A percentile compares a stretch with the other conserved stretches of the same genome.
Evolutionary conservation across 2,888 invertebrate genomes (phyloP).

Genomic region (Idaea aversata): DNA sequence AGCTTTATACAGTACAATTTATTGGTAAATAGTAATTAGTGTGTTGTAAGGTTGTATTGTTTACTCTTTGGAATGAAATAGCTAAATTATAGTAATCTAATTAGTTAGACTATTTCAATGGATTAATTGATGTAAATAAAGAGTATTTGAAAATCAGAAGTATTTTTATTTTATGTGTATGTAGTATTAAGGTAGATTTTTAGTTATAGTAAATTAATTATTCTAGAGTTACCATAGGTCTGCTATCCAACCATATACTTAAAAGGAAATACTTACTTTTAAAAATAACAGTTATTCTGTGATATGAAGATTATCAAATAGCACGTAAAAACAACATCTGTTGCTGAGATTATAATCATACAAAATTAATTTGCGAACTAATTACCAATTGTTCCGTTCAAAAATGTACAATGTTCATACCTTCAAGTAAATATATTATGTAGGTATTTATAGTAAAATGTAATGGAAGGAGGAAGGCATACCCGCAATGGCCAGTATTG

Average conservation of each 20-base stretch:
- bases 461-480: conserved; percentile 47
- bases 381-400: not conserved
- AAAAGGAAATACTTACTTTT: too few species aligned
- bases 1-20: not conserved
- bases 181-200: too few species aligned
- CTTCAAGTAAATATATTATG: conserved; percentile 44
- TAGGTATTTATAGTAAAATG: conserved; percentile 53
- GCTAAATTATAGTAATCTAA: not conserved
- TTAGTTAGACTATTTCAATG: not conserved
- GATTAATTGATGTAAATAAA: not conserved
- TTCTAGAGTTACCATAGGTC: too few species aligned
- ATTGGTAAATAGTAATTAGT: not conserved
- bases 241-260: too few species aligned
- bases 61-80: not conserved
- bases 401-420: not conserved
- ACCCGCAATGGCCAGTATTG: conserved; percentile 54
- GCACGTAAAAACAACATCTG: not conserved
- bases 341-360: not conserved
- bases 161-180: not conserved
- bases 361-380: not conserved
- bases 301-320: not conserved
- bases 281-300: too few species aligned
- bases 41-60: not conserved
- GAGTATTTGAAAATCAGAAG: not conserved
- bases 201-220: too few species aligned